phyloP scores from a whole-genome alignment of 2,888 invertebrate genomes.

The Acronicta psi region DNA sequence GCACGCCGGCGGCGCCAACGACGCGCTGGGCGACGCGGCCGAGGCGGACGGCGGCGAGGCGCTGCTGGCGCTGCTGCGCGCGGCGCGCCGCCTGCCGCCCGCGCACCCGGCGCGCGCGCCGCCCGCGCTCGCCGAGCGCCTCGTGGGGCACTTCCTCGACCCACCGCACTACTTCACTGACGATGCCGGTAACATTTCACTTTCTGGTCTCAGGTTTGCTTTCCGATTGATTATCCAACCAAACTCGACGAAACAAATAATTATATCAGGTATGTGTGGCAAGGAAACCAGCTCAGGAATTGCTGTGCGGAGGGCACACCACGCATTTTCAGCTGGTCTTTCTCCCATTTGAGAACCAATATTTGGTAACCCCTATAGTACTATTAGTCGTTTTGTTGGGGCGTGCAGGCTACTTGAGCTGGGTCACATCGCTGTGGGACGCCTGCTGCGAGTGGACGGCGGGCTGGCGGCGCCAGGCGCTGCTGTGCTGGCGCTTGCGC shows the following conservation, averaged over 20 bases:
- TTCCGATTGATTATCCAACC: no score
- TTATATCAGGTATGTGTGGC: no score
- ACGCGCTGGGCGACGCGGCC: constrained; percentile 43
- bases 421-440: constrained; percentile 71
- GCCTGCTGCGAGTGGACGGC: constrained; percentile 63
- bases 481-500: constrained; percentile 79
- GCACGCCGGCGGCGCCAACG: constrained; percentile 43
- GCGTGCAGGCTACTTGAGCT: constrained; percentile 62
- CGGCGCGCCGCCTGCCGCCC: constrained; percentile 60
- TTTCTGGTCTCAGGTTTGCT: no score
- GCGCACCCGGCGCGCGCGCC: constrained; percentile 53
- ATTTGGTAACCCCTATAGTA: no score
- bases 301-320: no score
- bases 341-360: no score
- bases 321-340: no score
- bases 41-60: constrained; percentile 57
- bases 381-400: constrained; percentile 7
- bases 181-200: constrained; percentile 56
- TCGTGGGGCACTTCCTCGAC: constrained; percentile 64
- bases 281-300: no score
- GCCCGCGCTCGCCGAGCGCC: constrained; percentile 48
- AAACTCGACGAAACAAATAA: no score
- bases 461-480: constrained; percentile 63
- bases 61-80: constrained; percentile 56
- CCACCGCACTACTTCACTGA: constrained; percentile 77